Evolutionary conservation across 2,888 invertebrate genomes (phyloP), one percentile per base, ranked within the genome.

Genomic region (Lasioglossum leucozonium): DNA sequence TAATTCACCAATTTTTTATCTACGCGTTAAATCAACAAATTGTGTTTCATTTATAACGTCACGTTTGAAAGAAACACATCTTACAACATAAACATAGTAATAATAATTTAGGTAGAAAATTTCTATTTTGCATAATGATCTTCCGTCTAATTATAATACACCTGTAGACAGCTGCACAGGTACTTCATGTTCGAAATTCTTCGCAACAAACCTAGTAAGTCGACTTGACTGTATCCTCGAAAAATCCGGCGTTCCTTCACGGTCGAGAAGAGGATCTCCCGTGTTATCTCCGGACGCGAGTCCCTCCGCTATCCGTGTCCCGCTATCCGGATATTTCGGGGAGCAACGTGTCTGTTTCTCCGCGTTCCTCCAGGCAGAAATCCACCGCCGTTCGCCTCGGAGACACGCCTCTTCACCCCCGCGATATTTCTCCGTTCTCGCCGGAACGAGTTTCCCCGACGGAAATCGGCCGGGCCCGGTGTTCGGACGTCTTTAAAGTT

Each of bases 401-500:
- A 10, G 34, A 67, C 30, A 34, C 67, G 37, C 67, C n/a, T n/a
- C n/a, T 18, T 16, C 34, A 16, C 10, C 22, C 67, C 11, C 37
- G 34, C 40, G 58, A 65, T 18, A 76, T 47, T 67, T 44, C 42
- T 51, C 26, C 34, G 47, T 37, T 76, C 37, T 51, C 13, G 44
- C 30, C 51, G 4, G 67, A 37, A 37, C 51, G 67, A 69, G 67
- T 78, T 78, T 34, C 42, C 13, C 44, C 40, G 62, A 30, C 26
- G 22, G 51, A 22, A 51, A 42, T 78, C 72, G 51, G 51, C 40
- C 13, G 55, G 65, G 30, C 51, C 44, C 55, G 62, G 30, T 71
- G 47, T 58, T 74, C 76, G 84, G 69, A 58, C 84, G 78, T 89
- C 86, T 76, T 77, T 55, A 79, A 84, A 86, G 65, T 81, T 77